phyloP scores from a whole-genome alignment of 2,888 invertebrate genomes.

The Notodonta dromedarius region DNA sequence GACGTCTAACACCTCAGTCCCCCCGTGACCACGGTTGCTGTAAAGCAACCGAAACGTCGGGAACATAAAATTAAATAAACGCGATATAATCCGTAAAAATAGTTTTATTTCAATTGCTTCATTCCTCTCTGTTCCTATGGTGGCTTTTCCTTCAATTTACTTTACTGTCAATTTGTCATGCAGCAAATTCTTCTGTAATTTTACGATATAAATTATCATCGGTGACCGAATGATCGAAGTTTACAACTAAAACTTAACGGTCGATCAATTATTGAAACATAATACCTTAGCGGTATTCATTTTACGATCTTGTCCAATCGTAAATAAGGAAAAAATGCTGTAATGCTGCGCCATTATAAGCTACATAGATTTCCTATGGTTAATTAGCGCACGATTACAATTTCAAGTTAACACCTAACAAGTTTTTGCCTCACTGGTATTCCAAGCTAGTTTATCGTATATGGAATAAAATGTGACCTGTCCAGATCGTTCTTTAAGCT shows the following conservation, averaged over 20 bases:
- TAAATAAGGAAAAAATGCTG: not conserved
- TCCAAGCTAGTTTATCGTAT: not conserved
- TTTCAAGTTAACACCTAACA: constrained; percentile 2
- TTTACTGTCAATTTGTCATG: too few relatives aligned
- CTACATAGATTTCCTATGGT: not conserved
- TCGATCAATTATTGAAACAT: not conserved
- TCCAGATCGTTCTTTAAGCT: not conserved
- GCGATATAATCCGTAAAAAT: too few relatives aligned
- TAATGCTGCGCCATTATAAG: not conserved
- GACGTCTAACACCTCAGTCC: too few relatives aligned
- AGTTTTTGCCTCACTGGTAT: not conserved
- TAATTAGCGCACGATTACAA: constrained; percentile 6
- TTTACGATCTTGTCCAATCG: not conserved
- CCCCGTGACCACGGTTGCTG: too few relatives aligned
- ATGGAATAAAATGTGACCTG: constrained; percentile 2
- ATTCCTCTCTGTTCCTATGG: too few relatives aligned
- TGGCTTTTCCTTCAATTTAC: too few relatives aligned
- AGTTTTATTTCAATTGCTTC: too few relatives aligned
- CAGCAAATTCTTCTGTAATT: not conserved
- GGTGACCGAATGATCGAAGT: too few relatives aligned
- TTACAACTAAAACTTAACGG: not conserved
- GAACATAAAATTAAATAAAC: too few relatives aligned
- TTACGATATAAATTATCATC: not conserved
- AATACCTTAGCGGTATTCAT: not conserved
- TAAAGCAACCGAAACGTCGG: too few relatives aligned